Conservation (phyloP, 2,797 vertebrate species). For the Eospalax fontanierii region DNA sequence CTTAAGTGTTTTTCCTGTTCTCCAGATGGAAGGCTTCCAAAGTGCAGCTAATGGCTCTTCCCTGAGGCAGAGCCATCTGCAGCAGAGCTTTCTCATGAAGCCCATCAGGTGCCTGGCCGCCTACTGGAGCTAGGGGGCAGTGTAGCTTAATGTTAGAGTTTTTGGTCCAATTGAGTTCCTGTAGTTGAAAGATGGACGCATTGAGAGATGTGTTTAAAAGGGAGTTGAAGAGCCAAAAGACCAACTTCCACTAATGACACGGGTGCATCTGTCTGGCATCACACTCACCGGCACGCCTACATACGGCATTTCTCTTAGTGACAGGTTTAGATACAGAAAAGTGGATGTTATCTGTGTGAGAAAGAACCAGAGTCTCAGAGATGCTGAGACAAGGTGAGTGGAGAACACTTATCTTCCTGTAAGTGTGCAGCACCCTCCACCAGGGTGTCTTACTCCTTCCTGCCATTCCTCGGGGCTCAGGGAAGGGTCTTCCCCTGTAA, state of each 20-base stretch:
- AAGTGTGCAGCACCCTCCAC: background rate
- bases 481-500: background rate
- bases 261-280: background rate
- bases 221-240: background rate
- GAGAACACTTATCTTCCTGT: background rate
- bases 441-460: background rate
- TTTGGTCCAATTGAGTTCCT: constrained; percentile 66
- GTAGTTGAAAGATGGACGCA: constrained; percentile 20
- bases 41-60: constrained; percentile 48
- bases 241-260: background rate
- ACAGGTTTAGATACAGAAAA: constrained; percentile 35
- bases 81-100: background rate
- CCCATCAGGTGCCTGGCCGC: constrained; percentile 10
- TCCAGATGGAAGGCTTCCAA: constrained; percentile 61
- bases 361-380: background rate
- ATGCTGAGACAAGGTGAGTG: background rate
- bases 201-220: constrained; percentile 30
- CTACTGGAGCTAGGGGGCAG: constrained; percentile 72
- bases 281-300: constrained; percentile 1
- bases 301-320: background rate
- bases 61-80: constrained; percentile 37
- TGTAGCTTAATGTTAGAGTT: constrained; percentile 71
- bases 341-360: background rate
- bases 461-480: background rate
- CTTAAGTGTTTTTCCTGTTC: constrained; percentile 34